Base-by-base conservation (phyloP, 2,888 invertebrate species). In the Pandemis corylana region DNA sequence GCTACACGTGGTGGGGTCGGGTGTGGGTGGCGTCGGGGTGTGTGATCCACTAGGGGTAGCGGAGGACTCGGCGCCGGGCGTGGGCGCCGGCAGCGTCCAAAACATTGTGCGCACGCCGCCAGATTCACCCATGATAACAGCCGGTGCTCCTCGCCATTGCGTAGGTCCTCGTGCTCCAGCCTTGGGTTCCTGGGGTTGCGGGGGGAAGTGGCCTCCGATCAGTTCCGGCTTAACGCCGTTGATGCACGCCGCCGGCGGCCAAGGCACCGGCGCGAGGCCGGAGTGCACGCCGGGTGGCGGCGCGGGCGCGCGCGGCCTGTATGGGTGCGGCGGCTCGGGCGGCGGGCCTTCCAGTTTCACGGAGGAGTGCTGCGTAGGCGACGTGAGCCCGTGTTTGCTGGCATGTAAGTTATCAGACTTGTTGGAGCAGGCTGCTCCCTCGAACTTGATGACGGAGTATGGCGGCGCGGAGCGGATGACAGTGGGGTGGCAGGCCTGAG, bases 41-140 rank as follows among this genome's bases (percentile, higher is more conserved):
- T 96, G 95, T 7, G 95, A 94, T n/a, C 90, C 93, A 71, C 93
- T 90, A 6, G 94, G 88, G 7, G 91, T 87, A 42, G 94, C 80
- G 4, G 78, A 72, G 7, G 81, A 90, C 87, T 96, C 92, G 56
- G 90, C 95, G 62, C 95, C 94, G 56, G 95, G 86, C 51, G 89
- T 89, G 3, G 93, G 95, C 56, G 96, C 95, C 68, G 96, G 95
- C 28, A 96, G 90, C 71, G 96, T 95, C 96, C 96, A 96, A 77
- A 96, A 96, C 96, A 96, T 96, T 41, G 96, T 96, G 65, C 96
- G 95, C 0, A 98, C 98, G 61, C 98, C 97, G 71, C 98, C 98
- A 56, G 98, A 97, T 90, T 98, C 98, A 67, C 98, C 98, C 98
- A 98, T 98, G 80, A 98, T 97, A 78, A 98, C 98, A 66, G 98